Percentiles rank a stretch among this genome's conserved stretches.
These are phyloP conservation scores for Medauroidea extradentata DNA, from an alignment of 1,140 invertebrate species.

Conservation along the genomic window DNA sequence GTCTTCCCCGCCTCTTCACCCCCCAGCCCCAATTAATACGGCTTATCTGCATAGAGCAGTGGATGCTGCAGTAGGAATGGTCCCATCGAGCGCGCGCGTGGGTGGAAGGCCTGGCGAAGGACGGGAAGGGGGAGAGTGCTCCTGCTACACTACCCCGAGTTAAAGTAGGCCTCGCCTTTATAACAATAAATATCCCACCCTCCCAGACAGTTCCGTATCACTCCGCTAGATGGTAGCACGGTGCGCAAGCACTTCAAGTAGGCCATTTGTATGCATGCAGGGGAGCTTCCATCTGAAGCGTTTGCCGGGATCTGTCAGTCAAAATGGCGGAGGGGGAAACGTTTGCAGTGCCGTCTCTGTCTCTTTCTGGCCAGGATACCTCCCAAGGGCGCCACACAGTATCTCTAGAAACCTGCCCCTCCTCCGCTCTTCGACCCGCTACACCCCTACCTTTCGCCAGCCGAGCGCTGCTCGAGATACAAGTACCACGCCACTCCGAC, in stretches of 20 bases:
- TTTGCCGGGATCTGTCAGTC: constrained; percentile 24
- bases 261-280: constrained; percentile 23
- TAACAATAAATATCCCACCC: constrained; percentile 22
- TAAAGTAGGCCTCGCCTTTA: constrained; percentile 16
- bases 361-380: not conserved
- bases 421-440: not conserved
- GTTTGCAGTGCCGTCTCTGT: not conserved
- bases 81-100: not conserved
- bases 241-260: constrained; percentile 14
- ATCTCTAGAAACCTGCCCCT: not conserved
- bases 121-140: constrained; percentile 4
- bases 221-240: constrained; percentile 10
- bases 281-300: constrained; percentile 18
- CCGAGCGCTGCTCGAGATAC: no score
- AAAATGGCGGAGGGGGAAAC: constrained; percentile 16
- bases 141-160: constrained; percentile 2
- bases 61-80: constrained; percentile 18
- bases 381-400: not conserved
- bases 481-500: no score
- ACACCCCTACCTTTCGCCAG: not conserved
- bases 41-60: constrained; percentile 24
- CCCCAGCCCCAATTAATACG: constrained; percentile 21
- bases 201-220: constrained; percentile 22
- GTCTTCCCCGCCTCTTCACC: not conserved
- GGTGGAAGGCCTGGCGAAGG: no score